Conservation (phyloP, 1,140 invertebrate species). For the Tenebrio molitor region DNA sequence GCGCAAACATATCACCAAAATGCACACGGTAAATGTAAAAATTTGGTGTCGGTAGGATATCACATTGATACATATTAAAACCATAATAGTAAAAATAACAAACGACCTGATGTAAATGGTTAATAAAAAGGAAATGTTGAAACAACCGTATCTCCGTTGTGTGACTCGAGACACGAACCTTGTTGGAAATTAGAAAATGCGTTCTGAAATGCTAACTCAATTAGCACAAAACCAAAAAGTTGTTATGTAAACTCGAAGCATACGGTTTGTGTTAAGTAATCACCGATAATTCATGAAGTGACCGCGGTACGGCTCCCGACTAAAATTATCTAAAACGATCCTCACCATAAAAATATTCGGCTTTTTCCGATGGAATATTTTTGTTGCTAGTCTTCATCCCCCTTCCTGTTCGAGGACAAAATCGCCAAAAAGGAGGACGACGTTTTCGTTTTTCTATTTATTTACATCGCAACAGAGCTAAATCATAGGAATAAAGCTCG, state of each 20-base stretch:
- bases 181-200: constrained; percentile 36
- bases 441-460: not conserved
- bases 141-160: constrained; percentile 1
- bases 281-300: constrained; percentile 6
- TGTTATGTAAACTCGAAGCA: constrained; percentile 27
- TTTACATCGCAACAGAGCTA: constrained; percentile 23
- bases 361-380: no score
- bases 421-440: not conserved
- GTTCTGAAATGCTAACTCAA: constrained; percentile 31
- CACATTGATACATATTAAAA: constrained; percentile 44
- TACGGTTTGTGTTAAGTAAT: constrained; percentile 24
- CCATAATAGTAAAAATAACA: constrained; percentile 15
- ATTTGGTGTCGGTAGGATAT: constrained; percentile 51
- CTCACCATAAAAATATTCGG: no score
- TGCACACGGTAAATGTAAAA: constrained; percentile 48
- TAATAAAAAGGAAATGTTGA: constrained; percentile 21
- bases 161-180: constrained; percentile 24
- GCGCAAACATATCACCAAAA: constrained; percentile 47
- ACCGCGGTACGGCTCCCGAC: not conserved
- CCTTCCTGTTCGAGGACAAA: not conserved
- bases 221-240: constrained; percentile 40
- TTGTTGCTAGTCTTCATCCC: no score
- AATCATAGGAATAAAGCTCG: constrained; percentile 30
- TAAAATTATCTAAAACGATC: constrained; percentile 2
- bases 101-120: constrained; percentile 7